Evolutionary conservation across 2,797 vertebrate species (phyloP).

Genomic region (Pseudochaenichthys georgianus): DNA sequence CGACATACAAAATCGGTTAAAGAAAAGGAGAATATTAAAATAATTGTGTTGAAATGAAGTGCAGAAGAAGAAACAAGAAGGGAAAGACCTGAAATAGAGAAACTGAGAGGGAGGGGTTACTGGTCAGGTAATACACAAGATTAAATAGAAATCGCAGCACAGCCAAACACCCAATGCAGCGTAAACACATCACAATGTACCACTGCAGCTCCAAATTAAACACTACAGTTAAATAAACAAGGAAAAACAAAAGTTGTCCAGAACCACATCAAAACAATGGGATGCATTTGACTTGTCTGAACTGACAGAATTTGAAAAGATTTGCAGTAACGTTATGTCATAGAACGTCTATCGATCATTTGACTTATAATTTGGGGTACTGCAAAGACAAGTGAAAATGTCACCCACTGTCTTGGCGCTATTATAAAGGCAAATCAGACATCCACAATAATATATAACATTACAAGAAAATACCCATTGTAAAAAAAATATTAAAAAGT

Average conservation of each 20-base stretch:
- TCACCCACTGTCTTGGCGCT: slow-evolving; percentile 69
- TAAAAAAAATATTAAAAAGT: slow-evolving; percentile 52
- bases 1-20: slow-evolving; percentile 32
- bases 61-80: slow-evolving; percentile 69
- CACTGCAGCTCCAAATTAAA: slow-evolving; percentile 59
- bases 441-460: slow-evolving; percentile 51
- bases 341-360: not conserved
- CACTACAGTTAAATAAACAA: slow-evolving; percentile 50
- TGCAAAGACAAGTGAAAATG: slow-evolving; percentile 52
- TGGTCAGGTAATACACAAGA: slow-evolving; percentile 66
- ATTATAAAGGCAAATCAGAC: slow-evolving; percentile 54
- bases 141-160: slow-evolving; percentile 66
- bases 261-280: slow-evolving; percentile 66
- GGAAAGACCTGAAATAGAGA: slow-evolving; percentile 89
- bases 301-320: slow-evolving; percentile 1
- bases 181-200: slow-evolving; percentile 48
- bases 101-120: slow-evolving; percentile 86
- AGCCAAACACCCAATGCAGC: slow-evolving; percentile 53
- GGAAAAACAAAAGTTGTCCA: slow-evolving; percentile 30
- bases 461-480: slow-evolving; percentile 59
- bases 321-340: rapidly evolving
- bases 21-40: slow-evolving; percentile 53
- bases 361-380: not conserved
- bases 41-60: slow-evolving; percentile 67
- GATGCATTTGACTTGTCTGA: slow-evolving; percentile 55